A percentile compares a stretch with the other conserved stretches of the same genome.
phyloP scores from a whole-genome alignment of 2,888 invertebrate species.

The Minunthozetes semirufus region DNA sequence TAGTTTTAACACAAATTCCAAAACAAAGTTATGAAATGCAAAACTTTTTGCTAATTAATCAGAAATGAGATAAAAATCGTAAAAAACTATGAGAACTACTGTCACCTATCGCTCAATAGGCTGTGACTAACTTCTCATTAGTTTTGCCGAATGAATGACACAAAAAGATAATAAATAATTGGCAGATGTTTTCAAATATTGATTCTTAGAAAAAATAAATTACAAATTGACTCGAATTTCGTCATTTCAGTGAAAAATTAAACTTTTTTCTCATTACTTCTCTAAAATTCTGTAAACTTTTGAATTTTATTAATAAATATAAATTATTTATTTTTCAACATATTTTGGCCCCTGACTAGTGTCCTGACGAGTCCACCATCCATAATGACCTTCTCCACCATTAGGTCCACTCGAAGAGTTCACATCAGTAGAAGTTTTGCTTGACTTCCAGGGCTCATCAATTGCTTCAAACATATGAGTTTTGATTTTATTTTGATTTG shows the following conservation, averaged over 20 bases:
- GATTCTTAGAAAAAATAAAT: background rate
- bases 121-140: background rate
- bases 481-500: background rate
- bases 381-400: conserved; percentile 11
- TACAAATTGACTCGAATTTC: background rate
- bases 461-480: conserved; percentile 13
- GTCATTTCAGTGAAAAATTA: no score
- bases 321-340: conserved; percentile 9
- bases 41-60: background rate
- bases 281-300: no score
- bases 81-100: background rate
- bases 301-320: no score
- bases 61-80: background rate
- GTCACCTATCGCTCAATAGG: background rate
- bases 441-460: conserved; percentile 24
- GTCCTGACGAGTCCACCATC: background rate
- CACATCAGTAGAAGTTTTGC: background rate
- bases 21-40: background rate
- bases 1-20: background rate
- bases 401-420: background rate
- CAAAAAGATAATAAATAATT: no score
- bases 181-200: background rate
- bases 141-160: background rate
- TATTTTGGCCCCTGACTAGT: background rate
- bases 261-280: no score